phyloP scores from a whole-genome alignment of 2,797 vertebrate genomes.

The Sandelia bainsii region DNA sequence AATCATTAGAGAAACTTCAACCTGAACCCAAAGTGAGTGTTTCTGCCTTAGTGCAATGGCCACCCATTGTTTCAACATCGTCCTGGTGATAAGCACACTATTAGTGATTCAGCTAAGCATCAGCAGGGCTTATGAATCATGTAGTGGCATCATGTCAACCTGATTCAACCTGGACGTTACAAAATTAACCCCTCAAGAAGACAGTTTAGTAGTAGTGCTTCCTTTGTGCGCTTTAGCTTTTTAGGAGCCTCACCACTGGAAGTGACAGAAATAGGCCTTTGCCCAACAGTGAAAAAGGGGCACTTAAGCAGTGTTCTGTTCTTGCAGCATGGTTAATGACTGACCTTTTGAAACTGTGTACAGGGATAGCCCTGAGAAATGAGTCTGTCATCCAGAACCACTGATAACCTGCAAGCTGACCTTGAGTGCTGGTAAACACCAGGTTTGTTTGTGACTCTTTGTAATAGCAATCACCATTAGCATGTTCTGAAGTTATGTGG shows the following conservation, averaged over 20 bases:
- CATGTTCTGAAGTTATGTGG: slow-evolving; percentile 52
- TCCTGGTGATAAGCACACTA: slow-evolving; percentile 79
- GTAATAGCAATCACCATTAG: slow-evolving; percentile 54
- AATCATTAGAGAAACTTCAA: slow-evolving; percentile 72
- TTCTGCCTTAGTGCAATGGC: slow-evolving; percentile 56
- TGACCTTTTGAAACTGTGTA: slow-evolving; percentile 80
- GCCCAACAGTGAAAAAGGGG: slow-evolving; percentile 59
- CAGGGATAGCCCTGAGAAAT: slow-evolving; percentile 76
- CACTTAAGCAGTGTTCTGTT: slow-evolving; percentile 56
- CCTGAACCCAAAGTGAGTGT: slow-evolving; percentile 57
- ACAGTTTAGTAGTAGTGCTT: slow-evolving; percentile 57
- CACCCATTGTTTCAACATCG: slow-evolving; percentile 73
- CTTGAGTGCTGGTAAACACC: slow-evolving; percentile 84
- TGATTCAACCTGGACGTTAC: slow-evolving; percentile 56
- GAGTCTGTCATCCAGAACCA: slow-evolving; percentile 66
- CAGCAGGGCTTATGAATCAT: slow-evolving; percentile 82
- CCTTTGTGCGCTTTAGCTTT: slow-evolving; percentile 43
- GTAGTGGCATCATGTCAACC: slow-evolving; percentile 58
- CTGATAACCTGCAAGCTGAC: slow-evolving; percentile 80
- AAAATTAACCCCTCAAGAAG: slow-evolving; percentile 75
- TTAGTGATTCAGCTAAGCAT: slow-evolving; percentile 76
- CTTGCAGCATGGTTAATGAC: slow-evolving; percentile 78
- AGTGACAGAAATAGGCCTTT: slow-evolving; percentile 73
- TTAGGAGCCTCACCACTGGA: slow-evolving; percentile 55
- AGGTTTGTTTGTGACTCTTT: slow-evolving; percentile 80